Evolutionary conservation across 2,888 invertebrate genomes (phyloP).

Genomic region (Sesamia inferens): DNA sequence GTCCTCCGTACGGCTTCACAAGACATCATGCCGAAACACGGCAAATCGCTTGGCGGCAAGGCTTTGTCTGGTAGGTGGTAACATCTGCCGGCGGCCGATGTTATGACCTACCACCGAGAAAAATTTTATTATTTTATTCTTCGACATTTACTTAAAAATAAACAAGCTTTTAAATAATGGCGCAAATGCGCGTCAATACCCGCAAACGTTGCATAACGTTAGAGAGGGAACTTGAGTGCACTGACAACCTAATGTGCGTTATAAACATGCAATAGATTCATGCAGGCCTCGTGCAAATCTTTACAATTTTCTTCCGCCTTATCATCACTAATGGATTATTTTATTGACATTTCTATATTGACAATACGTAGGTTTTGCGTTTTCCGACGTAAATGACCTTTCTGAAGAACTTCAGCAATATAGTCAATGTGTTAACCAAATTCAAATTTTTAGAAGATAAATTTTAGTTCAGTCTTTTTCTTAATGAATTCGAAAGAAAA

Average conservation of each 20-base stretch:
- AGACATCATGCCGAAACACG: too few species aligned
- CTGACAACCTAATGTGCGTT: slow-evolving; percentile 11
- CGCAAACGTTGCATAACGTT: slow-evolving; percentile 40
- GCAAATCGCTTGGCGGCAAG: too few species aligned
- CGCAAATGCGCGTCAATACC: slow-evolving; percentile 45
- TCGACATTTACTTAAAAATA: slow-evolving; percentile 12
- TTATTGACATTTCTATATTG: neutral
- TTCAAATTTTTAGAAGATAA: too few species aligned
- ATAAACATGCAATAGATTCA: slow-evolving; percentile 22
- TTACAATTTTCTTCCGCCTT: slow-evolving; percentile 16
- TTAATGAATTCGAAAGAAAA: too few species aligned
- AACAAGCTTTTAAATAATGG: slow-evolving; percentile 33
- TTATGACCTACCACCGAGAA: too few species aligned
- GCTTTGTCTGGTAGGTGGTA: too few species aligned
- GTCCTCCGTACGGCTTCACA: too few species aligned
- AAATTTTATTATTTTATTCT: too few species aligned
- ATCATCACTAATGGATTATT: slow-evolving; percentile 6
- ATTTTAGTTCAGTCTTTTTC: too few species aligned
- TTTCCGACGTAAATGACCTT: slow-evolving; percentile 8
- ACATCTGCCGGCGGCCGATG: too few species aligned
- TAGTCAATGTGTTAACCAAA: neutral
- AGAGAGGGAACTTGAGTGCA: slow-evolving; percentile 43
- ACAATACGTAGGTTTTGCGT: neutral
- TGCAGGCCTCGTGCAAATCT: slow-evolving; percentile 4
- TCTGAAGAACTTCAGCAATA: neutral